Evolutionary conservation across 2,888 invertebrate genomes (phyloP).

Genomic region (Bembecia ichneumoniformis): DNA sequence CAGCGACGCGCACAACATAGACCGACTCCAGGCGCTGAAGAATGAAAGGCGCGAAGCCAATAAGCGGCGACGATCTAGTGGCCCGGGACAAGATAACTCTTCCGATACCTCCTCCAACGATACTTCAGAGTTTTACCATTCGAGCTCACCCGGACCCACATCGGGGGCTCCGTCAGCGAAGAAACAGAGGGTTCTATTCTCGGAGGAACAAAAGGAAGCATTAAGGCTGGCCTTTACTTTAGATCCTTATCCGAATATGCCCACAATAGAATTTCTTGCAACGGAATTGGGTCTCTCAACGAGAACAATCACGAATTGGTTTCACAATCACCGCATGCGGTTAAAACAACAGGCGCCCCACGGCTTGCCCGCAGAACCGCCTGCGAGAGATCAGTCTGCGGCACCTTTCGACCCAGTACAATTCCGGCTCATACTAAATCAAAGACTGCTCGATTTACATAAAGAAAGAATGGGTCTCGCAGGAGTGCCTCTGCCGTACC

Average conservation of each 20-base stretch:
- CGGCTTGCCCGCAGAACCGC: constrained; percentile 80
- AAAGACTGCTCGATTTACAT: constrained; percentile 88
- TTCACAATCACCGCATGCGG: constrained; percentile 99
- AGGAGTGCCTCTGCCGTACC: constrained; percentile 82
- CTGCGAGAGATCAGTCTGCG: constrained; percentile 79
- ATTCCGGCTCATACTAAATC: constrained; percentile 89
- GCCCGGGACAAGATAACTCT: constrained; percentile 87
- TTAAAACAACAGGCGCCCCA: constrained; percentile 92
- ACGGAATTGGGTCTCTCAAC: constrained; percentile 91
- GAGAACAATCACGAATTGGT: constrained; percentile 99
- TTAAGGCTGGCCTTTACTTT: constrained; percentile 93
- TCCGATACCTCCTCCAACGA: constrained; percentile 91
- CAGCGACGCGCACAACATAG: constrained; percentile 94
- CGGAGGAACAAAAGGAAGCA: constrained; percentile 98
- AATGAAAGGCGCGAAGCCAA: constrained; percentile 93
- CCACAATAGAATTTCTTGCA: constrained; percentile 95
- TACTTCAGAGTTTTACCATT: constrained; percentile 90
- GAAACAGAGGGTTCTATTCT: constrained; percentile 96
- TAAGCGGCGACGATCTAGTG: constrained; percentile 88
- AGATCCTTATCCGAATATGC: constrained; percentile 97
- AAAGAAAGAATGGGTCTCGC: constrained; percentile 87
- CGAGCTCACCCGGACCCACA: constrained; percentile 84
- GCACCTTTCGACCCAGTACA: constrained; percentile 93
- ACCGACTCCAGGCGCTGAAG: constrained; percentile 90
- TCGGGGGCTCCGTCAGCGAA: constrained; percentile 88